Evolutionary conservation across 2,797 vertebrate genomes (phyloP).

Genomic region (Chanos chanos): DNA sequence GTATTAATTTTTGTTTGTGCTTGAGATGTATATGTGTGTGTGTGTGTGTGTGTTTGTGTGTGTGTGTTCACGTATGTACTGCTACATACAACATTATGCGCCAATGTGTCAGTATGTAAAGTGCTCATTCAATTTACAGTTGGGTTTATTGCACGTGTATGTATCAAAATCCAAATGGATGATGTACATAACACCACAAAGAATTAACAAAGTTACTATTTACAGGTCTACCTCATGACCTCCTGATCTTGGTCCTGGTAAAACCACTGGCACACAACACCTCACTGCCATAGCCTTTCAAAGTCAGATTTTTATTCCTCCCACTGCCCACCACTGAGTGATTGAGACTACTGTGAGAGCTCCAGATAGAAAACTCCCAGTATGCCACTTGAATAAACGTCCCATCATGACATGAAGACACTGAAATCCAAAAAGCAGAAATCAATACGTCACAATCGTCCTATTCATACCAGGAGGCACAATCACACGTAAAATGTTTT

Average conservation of each 20-base stretch:
- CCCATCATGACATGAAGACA: no score
- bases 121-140: no score
- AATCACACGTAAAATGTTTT: constrained; percentile 32
- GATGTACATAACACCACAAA: no score
- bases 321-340: not conserved
- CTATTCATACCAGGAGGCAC: constrained; percentile 40
- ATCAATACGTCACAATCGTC: constrained; percentile 27
- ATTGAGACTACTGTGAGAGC: not conserved
- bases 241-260: not conserved
- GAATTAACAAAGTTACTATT: not conserved
- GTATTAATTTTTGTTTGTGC: constrained; percentile 1
- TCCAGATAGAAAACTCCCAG: no score
- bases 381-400: no score
- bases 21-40: constrained; percentile 23
- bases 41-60: constrained; percentile 16
- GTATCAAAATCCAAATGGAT: no score
- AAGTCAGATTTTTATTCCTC: not conserved
- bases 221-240: constrained; percentile 1
- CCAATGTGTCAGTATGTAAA: constrained; percentile 14
- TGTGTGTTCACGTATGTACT: constrained; percentile 22
- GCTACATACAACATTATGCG: constrained; percentile 16
- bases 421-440: constrained; percentile 31
- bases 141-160: no score
- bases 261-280: not conserved
- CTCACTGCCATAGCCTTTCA: not conserved